These are phyloP conservation scores for Platyscapa corneri DNA, from an alignment of 1,140 invertebrate genomes.

Conservation along the genomic window DNA sequence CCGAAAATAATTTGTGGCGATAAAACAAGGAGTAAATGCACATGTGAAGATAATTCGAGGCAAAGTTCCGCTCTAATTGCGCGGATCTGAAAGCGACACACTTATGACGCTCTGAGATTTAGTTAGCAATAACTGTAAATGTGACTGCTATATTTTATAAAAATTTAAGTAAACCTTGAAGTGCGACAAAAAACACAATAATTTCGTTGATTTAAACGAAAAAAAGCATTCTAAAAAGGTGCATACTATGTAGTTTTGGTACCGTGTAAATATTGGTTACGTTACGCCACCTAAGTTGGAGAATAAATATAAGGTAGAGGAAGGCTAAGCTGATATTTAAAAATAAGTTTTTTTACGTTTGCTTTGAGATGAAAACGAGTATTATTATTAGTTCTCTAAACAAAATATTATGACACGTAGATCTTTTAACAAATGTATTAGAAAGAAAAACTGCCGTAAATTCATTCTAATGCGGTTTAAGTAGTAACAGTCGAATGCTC, in stretches of 20 bases:
- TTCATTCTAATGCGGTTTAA: no score
- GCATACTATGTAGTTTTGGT: no score
- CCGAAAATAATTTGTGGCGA: not conserved
- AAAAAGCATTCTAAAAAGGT: not conserved
- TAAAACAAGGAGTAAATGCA: not conserved
- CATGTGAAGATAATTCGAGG: slow-evolving; percentile 22
- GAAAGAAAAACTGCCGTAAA: no score
- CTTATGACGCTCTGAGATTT: slow-evolving; percentile 16
- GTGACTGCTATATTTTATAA: not conserved
- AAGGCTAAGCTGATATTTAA: no score
- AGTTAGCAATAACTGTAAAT: slow-evolving; percentile 15
- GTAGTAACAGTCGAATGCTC: no score
- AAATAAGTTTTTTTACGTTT: no score
- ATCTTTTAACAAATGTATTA: no score
- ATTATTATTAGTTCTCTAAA: no score
- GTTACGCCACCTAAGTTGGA: not conserved
- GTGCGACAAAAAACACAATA: not conserved
- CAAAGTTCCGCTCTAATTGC: slow-evolving; percentile 45
- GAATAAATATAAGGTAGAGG: no score
- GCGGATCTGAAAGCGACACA: slow-evolving; percentile 37
- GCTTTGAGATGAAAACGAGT: no score
- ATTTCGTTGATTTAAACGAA: not conserved
- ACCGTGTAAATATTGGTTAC: not conserved
- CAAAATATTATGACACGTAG: no score
- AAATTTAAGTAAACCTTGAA: no score